These are phyloP conservation scores for human (Homo sapiens) DNA, from an alignment of 2,113 vertebrate species.

Conservation along the genomic window GRCh38 chr17:12390001-12390500, in stretches of 20 bases:
- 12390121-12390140: too few relatives aligned
- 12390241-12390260: not conserved
- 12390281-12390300: not conserved
- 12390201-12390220: not conserved
- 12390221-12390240: not conserved
- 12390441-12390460: not conserved
- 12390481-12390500: not conserved
- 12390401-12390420: not conserved
- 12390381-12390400: not conserved
- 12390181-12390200: not conserved
- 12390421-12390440: slow-evolving; percentile 1
- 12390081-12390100: too few relatives aligned
- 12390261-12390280: not conserved
- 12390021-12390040: too few relatives aligned
- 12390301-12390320: not conserved
- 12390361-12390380: not conserved
- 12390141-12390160: not conserved
- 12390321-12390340: not conserved
- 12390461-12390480: not conserved
- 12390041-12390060: too few relatives aligned
- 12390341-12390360: not conserved
- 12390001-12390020: too few relatives aligned
- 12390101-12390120: too few relatives aligned
- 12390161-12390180: not conserved
- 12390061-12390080: too few relatives aligned